Evolutionary conservation across 2,888 invertebrate species (phyloP), one percentile per base, ranked within the genome.

Genomic region (Urechis unicinctus): DNA sequence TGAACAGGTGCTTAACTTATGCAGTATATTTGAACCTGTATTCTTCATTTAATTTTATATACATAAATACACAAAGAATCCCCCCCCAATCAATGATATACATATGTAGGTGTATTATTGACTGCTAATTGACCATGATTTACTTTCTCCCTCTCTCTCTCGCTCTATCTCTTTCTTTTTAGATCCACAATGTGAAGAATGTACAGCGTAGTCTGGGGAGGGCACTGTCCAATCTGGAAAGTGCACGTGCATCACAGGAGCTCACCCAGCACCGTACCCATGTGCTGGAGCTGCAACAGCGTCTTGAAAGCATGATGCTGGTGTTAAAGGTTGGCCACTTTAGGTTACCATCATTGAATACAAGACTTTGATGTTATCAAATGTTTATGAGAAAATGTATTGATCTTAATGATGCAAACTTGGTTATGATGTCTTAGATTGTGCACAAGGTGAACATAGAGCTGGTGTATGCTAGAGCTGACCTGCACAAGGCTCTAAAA

Each of bases 291-390:
- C 57, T 69, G 9, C 66, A 67, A 56, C 60, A 66, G 26, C 65
- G 66, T 41, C 60, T 66, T 25, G 71, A 73, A 31, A 61, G 67
- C 24, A 61, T 66, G 30, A 59, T 73, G 4, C 56, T 71, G 28
- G 60, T 67, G n/a, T 55, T 73, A 22, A 67, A 72, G 70, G 73
- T 72, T 13, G n/a, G n/a, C n/a, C n/a, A n/a, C n/a, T n/a, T n/a
- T n/a, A n/a, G n/a, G n/a, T n/a, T n/a, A n/a, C n/a, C n/a, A n/a
- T n/a, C n/a, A n/a, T n/a, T n/a, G n/a, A n/a, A n/a, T n/a, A n/a
- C n/a, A n/a, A n/a, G n/a, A n/a, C n/a, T n/a, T n/a, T n/a, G n/a
- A n/a, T n/a, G n/a, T n/a, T n/a, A n/a, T n/a, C n/a, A n/a, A n/a
- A n/a, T 21, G 6, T 47, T 53, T 47, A 44, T 48, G 4, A 17